Percentiles rank a stretch among this genome's conserved stretches.
These are phyloP conservation scores for Drosophila colorata DNA, from an alignment of 2,888 invertebrate species.

Conservation along the genomic window DNA sequence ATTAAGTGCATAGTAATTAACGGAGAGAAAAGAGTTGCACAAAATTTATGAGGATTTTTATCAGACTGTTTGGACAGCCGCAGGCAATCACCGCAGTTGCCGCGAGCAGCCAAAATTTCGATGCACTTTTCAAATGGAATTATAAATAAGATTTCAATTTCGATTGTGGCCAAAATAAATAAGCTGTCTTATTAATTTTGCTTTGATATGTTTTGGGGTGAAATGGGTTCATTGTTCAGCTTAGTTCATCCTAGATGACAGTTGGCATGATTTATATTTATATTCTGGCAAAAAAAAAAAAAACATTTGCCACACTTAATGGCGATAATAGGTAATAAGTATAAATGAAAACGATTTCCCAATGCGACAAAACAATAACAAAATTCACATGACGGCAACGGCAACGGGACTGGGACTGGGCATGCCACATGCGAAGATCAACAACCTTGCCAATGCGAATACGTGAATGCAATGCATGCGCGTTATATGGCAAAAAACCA, in stretches of 20 bases:
- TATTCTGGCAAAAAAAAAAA: conserved; percentile 41
- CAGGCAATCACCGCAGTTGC: conserved; percentile 12
- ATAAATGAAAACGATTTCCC: conserved; percentile 44
- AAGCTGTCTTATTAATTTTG: conserved; percentile 28
- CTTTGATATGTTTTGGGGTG: conserved; percentile 7
- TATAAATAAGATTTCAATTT: conserved; percentile 50
- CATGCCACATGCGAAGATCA: conserved; percentile 72
- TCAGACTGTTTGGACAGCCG: conserved; percentile 28
- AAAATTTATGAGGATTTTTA: conserved; percentile 69
- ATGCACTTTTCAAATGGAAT: conserved; percentile 17
- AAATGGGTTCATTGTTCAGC: conserved; percentile 39
- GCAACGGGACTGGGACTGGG: conserved; percentile 34
- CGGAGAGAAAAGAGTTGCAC: conserved; percentile 41
- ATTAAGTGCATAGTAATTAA: conserved; percentile 75
- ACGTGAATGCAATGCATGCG: conserved; percentile 68
- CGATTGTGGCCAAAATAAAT: conserved; percentile 44
- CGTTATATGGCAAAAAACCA: conserved; percentile 62
- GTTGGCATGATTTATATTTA: conserved; percentile 32
- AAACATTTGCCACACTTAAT: conserved; percentile 55
- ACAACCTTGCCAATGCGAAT: conserved; percentile 75
- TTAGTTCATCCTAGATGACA: conserved; percentile 8
- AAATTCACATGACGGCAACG: conserved; percentile 29
- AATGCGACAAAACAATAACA: conserved; percentile 21
- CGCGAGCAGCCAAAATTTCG: conserved; percentile 2
- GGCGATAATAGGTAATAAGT: conserved; percentile 33